Evolutionary conservation across 2,888 invertebrate genomes (phyloP).

Genomic region (Acleris sparsana): DNA sequence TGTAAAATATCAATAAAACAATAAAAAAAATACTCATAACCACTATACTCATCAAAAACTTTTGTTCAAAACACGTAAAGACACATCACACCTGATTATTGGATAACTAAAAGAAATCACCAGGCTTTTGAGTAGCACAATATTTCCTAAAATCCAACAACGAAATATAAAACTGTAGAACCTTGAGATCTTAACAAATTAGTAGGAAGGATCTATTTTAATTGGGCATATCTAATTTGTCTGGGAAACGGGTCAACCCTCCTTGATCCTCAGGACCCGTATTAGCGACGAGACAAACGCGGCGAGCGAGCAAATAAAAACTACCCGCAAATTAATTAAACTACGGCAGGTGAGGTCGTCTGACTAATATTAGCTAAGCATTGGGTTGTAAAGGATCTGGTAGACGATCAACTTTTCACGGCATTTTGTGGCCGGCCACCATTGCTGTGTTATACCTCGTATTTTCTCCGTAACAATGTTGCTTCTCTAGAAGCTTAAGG

Average conservation of each 20-base stretch:
- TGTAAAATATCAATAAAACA: too few species aligned
- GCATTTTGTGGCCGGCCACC: too few species aligned
- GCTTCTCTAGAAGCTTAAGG: too few species aligned
- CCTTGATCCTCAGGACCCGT: slow-evolving; percentile 13
- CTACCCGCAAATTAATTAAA: slow-evolving; percentile 34
- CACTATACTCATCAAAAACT: too few species aligned
- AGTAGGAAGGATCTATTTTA: neutral
- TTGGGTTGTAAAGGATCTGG: slow-evolving; percentile 12
- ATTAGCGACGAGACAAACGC: slow-evolving; percentile 15
- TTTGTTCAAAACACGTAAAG: too few species aligned
- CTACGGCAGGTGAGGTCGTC: slow-evolving; percentile 1
- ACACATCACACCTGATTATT: too few species aligned
- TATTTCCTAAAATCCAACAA: neutral
- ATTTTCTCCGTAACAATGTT: too few species aligned
- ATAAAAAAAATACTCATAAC: too few species aligned
- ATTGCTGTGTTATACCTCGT: too few species aligned
- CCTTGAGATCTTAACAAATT: neutral
- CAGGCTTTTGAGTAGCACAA: too few species aligned
- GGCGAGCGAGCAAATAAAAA: slow-evolving; percentile 26
- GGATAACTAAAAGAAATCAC: too few species aligned
- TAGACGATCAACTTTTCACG: too few species aligned
- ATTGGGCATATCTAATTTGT: slow-evolving; percentile 6
- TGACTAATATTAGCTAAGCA: slow-evolving; percentile 23
- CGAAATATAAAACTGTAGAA: neutral
- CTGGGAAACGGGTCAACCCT: slow-evolving; percentile 12